Percentiles rank a stretch among this genome's conserved stretches.
phyloP scores from a whole-genome alignment of 2,113 vertebrate species.

The Tichodroma muraria region DNA sequence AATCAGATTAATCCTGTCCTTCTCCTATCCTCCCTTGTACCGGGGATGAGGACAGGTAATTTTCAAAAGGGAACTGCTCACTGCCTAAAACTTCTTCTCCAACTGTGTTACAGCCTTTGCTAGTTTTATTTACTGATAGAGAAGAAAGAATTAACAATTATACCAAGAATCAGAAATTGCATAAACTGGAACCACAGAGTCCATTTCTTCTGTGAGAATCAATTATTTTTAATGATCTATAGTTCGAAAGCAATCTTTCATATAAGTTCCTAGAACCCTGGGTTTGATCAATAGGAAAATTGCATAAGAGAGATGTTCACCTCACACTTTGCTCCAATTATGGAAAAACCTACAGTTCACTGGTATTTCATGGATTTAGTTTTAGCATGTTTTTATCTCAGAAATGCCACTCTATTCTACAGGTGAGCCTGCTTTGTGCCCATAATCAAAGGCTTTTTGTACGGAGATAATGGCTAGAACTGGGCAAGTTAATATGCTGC shows the following conservation, averaged over 20 bases:
- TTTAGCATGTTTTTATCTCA: background rate
- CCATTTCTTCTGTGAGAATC: background rate
- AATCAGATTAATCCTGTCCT: background rate
- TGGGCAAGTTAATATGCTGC: background rate
- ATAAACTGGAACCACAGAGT: background rate
- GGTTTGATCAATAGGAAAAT: background rate
- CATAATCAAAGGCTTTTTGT: background rate
- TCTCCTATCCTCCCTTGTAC: background rate
- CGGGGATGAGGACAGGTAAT: rapidly evolving
- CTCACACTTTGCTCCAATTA: background rate
- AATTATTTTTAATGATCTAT: background rate
- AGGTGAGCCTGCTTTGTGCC: background rate
- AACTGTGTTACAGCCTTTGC: background rate
- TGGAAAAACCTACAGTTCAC: background rate
- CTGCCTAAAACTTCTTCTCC: background rate
- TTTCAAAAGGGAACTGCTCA: background rate
- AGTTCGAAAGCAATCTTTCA: background rate
- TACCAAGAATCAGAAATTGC: background rate
- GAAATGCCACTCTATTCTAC: background rate
- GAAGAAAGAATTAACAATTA: background rate
- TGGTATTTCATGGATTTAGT: background rate
- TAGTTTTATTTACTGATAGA: background rate
- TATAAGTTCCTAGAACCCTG: background rate
- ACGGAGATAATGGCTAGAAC: background rate
- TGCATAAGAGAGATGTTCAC: background rate